Conservation (phyloP, 2,888 invertebrate species). For the Malthinus seriepunctatus region DNA sequence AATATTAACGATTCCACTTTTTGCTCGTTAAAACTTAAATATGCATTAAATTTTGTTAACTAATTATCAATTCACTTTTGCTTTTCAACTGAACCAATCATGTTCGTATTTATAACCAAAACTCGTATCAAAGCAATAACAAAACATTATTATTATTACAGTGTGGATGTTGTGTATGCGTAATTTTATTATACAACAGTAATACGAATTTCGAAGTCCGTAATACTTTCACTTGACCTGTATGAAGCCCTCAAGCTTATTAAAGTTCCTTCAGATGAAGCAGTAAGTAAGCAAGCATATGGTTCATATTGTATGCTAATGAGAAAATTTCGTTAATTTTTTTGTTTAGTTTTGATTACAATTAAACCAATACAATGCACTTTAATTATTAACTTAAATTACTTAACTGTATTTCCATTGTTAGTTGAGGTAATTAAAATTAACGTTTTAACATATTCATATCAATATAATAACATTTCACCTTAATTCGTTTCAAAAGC, state of each 20-base stretch:
- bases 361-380: conserved; percentile 9
- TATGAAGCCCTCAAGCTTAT: conserved; percentile 17
- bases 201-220: conserved; percentile 23
- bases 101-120: neutral
- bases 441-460: neutral
- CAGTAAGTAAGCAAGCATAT: conserved; percentile 3
- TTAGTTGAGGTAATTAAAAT: conserved; percentile 9
- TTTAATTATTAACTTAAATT: conserved; percentile 10
- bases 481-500: too few relatives aligned
- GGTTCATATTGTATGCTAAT: conserved; percentile 25
- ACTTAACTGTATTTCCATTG: conserved; percentile 11
- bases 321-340: conserved; percentile 9
- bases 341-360: too few relatives aligned
- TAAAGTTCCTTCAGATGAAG: conserved; percentile 17
- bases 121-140: conserved; percentile 12
- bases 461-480: too few relatives aligned
- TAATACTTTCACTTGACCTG: conserved; percentile 30
- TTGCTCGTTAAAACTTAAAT: too few relatives aligned
- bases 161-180: conserved; percentile 18
- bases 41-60: too few relatives aligned
- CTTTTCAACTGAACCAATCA: too few relatives aligned
- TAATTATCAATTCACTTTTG: too few relatives aligned
- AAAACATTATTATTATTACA: conserved; percentile 9
- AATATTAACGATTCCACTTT: too few relatives aligned
- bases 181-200: conserved; percentile 25